Evolutionary conservation across 2,888 invertebrate species (phyloP).

Genomic region (Ferdinandea cuprea): DNA sequence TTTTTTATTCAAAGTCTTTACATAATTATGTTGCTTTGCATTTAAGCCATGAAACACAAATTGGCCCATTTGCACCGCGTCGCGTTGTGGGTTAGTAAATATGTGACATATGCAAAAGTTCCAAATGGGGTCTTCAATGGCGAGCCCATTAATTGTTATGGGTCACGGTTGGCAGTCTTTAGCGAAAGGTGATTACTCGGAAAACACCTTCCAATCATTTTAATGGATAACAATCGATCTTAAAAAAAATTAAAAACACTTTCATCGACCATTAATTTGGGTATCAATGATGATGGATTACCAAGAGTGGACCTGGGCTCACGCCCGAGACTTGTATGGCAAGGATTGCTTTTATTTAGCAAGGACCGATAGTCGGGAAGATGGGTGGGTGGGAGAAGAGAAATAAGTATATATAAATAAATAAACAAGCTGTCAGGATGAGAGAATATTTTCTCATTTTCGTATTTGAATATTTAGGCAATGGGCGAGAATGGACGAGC

Average conservation of each 20-base stretch:
- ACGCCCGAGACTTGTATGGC: neutral
- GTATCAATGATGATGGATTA: slow-evolving; percentile 69
- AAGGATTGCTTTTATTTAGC: slow-evolving; percentile 5
- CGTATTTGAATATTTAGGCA: slow-evolving; percentile 48
- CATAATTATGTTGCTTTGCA: slow-evolving; percentile 51
- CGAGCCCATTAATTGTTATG: slow-evolving; percentile 53
- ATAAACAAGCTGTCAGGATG: slow-evolving; percentile 53
- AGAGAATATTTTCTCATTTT: slow-evolving; percentile 16
- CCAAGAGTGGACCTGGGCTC: neutral
- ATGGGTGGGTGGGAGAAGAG: neutral
- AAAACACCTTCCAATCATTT: slow-evolving; percentile 67
- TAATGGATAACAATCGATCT: slow-evolving; percentile 61
- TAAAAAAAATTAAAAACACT: slow-evolving; percentile 47
- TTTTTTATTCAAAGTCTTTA: slow-evolving; percentile 36
- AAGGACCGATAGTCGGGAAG: too few species aligned
- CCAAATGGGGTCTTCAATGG: neutral
- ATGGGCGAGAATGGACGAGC: neutral
- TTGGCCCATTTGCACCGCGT: slow-evolving; percentile 37
- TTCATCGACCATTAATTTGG: slow-evolving; percentile 66
- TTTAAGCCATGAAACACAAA: slow-evolving; percentile 40
- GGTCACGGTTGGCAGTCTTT: slow-evolving; percentile 49
- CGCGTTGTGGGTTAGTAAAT: neutral
- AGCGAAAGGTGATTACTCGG: slow-evolving; percentile 51
- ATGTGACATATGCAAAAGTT: slow-evolving; percentile 16
- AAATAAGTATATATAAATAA: slow-evolving; percentile 53